Evolutionary conservation across 2,113 vertebrate genomes (phyloP), one percentile per base, ranked within the genome.

Genomic region (Muscicapa adusta): DNA sequence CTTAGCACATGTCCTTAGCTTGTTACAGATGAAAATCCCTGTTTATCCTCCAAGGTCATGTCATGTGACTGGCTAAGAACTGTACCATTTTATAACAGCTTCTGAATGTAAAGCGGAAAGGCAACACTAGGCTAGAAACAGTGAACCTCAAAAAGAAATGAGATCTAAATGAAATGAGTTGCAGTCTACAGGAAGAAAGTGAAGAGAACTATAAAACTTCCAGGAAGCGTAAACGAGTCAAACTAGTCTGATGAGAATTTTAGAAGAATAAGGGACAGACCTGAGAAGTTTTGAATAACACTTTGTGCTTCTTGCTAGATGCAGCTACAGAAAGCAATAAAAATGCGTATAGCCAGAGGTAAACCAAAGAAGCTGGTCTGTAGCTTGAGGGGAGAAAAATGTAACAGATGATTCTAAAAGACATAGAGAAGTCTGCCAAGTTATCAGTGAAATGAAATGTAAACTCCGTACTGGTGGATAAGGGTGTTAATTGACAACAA

Each of bases 401-500:
- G 18, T 84, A 62, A 45, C 33, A 70, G 29, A 20, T 68, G 6
- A 45, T 70, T 47, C n/a, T 33, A 28, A 45, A 33, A 70, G 24
- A 19, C 6, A 4, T 65, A 16, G 7, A 28, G 14, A 75, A 61
- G 23, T 63, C 36, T 93, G 16, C 26, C 22, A 23, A 48, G 8
- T 61, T 76, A 53, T 7, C 2, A 3, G 4, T 60, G 45, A 66
- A 50, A 42, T 43, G 6, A 83, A 73, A 43, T 48, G 9, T 36
- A 19, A 57, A 42, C 20, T 85, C 8, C 1, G 2, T 87, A 11
- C 18, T 71, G 29, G 3, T 18, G 75, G 43, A 79, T 29, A 31
- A 79, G 5, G 8, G 9, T 7, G 5, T 63, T 88, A 42, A 63
- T 54, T 0, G 0, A 9, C 13, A 61, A 7, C 11, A 63, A 2